Conservation (phyloP, 1,140 invertebrate species). For the Lasioglossum baleicum region DNA sequence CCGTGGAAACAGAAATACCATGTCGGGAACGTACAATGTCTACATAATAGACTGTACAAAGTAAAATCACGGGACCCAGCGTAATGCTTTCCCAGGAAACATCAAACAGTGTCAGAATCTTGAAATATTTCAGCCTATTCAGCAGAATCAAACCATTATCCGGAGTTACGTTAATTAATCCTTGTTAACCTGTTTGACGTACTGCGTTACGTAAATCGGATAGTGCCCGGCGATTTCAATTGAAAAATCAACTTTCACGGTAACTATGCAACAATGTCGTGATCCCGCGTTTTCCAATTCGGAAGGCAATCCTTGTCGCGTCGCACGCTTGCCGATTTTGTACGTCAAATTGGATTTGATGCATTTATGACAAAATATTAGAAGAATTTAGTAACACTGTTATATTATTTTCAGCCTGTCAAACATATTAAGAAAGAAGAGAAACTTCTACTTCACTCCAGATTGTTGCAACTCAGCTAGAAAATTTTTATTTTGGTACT, state of each 20-base stretch:
- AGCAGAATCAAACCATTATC: slow-evolving; percentile 16
- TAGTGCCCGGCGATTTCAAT: background rate
- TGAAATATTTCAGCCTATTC: background rate
- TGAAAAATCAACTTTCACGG: slow-evolving; percentile 10
- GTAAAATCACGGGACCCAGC: background rate
- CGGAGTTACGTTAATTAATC: slow-evolving; percentile 29
- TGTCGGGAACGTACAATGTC: background rate
- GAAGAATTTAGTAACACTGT: too few relatives aligned
- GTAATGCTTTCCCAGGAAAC: background rate
- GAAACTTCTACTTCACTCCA: too few relatives aligned
- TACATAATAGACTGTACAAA: background rate
- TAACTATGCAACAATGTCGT: slow-evolving; percentile 5
- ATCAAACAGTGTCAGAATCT: background rate
- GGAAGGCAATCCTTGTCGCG: background rate
- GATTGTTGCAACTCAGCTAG: too few relatives aligned
- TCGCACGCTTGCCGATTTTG: too few relatives aligned
- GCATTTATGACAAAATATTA: too few relatives aligned
- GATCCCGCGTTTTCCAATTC: background rate
- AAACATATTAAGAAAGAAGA: too few relatives aligned
- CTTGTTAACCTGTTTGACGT: slow-evolving; percentile 27
- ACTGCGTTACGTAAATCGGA: slow-evolving; percentile 12
- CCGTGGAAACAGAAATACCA: slow-evolving; percentile 1
- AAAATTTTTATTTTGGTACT: too few relatives aligned
- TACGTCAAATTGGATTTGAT: too few relatives aligned
- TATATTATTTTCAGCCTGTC: too few relatives aligned